Conservation (phyloP, 1,140 invertebrate genomes). For the Magallana gigas region DNA sequence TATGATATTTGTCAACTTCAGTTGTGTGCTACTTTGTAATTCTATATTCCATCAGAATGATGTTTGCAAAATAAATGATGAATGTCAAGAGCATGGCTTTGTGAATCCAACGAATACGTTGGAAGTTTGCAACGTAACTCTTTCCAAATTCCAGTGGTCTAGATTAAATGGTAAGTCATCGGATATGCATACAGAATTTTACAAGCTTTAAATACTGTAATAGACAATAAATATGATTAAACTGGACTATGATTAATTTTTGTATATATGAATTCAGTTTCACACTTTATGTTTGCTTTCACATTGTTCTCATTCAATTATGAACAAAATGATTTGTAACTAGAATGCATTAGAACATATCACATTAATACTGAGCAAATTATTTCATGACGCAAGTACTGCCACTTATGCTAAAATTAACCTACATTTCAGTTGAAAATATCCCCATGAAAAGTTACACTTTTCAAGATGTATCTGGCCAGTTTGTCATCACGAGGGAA, state of each 20-base stretch:
- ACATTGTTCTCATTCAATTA: background rate
- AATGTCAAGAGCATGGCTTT: background rate
- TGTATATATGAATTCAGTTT: too few relatives aligned
- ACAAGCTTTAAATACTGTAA: too few relatives aligned
- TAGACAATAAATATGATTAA: too few relatives aligned
- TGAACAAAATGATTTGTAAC: background rate
- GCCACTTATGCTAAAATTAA: too few relatives aligned
- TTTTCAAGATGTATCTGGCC: constrained; percentile 58
- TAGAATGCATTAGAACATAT: background rate
- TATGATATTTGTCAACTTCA: too few relatives aligned
- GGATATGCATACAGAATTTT: background rate
- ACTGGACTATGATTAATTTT: too few relatives aligned
- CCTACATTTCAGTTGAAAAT: constrained; percentile 52
- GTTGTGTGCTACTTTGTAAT: too few relatives aligned
- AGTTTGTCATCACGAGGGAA: constrained; percentile 49
- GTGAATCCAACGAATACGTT: background rate
- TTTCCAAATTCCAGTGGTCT: background rate
- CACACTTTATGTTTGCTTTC: too few relatives aligned
- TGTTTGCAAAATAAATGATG: background rate
- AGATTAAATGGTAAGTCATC: too few relatives aligned
- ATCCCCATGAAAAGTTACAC: constrained; percentile 40
- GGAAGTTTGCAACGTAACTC: background rate
- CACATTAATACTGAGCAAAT: too few relatives aligned
- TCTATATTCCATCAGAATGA: background rate
- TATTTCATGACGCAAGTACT: too few relatives aligned